These are phyloP conservation scores for Endomychus coccineus DNA, from an alignment of 2,888 invertebrate genomes.

Conservation along the genomic window DNA sequence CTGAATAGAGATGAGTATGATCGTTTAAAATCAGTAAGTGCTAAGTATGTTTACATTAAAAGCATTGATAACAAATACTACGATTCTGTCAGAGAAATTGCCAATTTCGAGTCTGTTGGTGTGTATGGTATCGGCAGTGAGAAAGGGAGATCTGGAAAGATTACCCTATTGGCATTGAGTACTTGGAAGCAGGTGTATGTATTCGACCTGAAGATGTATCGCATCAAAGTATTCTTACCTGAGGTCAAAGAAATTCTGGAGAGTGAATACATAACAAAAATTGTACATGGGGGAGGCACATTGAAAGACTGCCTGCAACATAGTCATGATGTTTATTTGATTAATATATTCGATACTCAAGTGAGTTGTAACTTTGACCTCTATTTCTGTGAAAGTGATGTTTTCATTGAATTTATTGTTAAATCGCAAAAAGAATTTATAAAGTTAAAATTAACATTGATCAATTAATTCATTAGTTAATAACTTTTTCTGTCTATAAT, in stretches of 20 bases:
- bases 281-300: conserved; percentile 13
- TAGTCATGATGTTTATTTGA: conserved; percentile 17
- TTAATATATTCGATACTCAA: conserved; percentile 27
- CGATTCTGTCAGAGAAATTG: conserved; percentile 8
- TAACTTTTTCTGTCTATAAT: no score
- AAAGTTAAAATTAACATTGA: no score
- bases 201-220: conserved; percentile 13
- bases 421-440: no score
- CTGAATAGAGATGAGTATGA: conserved; percentile 13
- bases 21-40: conserved; percentile 6
- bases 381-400: no score
- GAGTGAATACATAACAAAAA: conserved; percentile 12
- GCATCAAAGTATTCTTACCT: conserved; percentile 4
- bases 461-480: no score
- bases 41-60: conserved; percentile 11
- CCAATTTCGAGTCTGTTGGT: conserved; percentile 14
- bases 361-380: no score
- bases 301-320: conserved; percentile 13
- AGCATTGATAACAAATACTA: conserved; percentile 12
- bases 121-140: conserved; percentile 11
- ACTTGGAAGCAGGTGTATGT: conserved; percentile 16
- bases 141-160: conserved; percentile 10
- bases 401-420: no score
- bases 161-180: conserved; percentile 10
- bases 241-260: conserved; percentile 14